phyloP scores from a whole-genome alignment of 2,113 vertebrate species.

The Bucco capensis region DNA sequence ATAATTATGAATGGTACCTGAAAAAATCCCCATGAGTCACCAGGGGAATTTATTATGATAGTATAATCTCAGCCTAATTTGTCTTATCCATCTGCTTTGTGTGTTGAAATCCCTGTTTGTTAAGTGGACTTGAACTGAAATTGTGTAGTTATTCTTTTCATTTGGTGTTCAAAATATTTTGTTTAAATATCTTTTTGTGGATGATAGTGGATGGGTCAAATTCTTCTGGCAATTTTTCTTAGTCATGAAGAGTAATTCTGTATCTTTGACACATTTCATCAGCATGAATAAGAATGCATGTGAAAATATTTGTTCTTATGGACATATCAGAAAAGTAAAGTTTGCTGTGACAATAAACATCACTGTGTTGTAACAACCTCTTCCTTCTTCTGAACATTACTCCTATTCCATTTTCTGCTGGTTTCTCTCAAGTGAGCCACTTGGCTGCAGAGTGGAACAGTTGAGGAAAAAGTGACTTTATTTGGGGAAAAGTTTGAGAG shows the following conservation, averaged over 20 bases:
- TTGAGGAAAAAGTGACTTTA: background rate
- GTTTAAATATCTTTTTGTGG: background rate
- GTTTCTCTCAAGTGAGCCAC: background rate
- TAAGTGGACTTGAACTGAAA: background rate
- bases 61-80: background rate
- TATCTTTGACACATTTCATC: background rate
- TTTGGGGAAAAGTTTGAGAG: background rate
- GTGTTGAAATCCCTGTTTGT: background rate
- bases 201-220: background rate
- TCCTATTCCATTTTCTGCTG: background rate
- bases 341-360: background rate
- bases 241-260: background rate
- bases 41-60: background rate
- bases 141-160: background rate
- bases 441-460: background rate
- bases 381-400: background rate
- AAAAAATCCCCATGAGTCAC: background rate
- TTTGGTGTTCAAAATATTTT: background rate
- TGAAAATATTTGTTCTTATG: background rate
- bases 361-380: background rate
- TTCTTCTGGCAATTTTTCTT: background rate
- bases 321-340: background rate
- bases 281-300: background rate
- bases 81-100: background rate
- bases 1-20: background rate